Conservation (phyloP, 2,113 vertebrate genomes). For the Dascyllus trimaculatus region DNA sequence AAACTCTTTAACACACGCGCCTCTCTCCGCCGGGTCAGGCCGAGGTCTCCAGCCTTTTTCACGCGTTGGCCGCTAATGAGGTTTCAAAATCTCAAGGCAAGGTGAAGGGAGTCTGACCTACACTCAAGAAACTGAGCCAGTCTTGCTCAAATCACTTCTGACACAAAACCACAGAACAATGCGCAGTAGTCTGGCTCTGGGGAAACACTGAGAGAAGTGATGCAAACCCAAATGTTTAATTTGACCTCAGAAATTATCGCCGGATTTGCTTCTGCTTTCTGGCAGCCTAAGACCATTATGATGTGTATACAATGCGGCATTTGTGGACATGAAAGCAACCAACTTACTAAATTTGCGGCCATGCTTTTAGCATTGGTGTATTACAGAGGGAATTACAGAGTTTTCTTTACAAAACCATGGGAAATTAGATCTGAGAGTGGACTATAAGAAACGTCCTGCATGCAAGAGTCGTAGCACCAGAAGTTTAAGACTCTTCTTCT, state of each 20-base stretch:
- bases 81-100: slow-evolving; percentile 66
- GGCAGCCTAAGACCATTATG: slow-evolving; percentile 14
- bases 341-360: slow-evolving; percentile 6
- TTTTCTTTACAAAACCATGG: too few relatives aligned
- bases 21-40: slow-evolving; percentile 72
- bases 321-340: slow-evolving; percentile 7
- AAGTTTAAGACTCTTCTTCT: not conserved
- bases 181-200: slow-evolving; percentile 34
- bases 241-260: slow-evolving; percentile 26
- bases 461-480: not conserved
- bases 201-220: slow-evolving; percentile 38
- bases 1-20: slow-evolving; percentile 74
- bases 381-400: not conserved
- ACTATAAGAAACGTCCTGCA: not conserved
- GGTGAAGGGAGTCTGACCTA: slow-evolving; percentile 72
- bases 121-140: slow-evolving; percentile 31
- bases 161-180: slow-evolving; percentile 65
- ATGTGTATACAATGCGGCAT: not conserved
- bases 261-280: slow-evolving; percentile 15
- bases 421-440: not conserved
- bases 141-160: slow-evolving; percentile 63
- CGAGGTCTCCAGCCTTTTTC: slow-evolving; percentile 78
- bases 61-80: slow-evolving; percentile 79
- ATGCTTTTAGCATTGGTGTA: not conserved
- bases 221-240: slow-evolving; percentile 31